Percentiles rank a stretch among this genome's conserved stretches.
phyloP scores from a whole-genome alignment of 2,888 invertebrate genomes.

The Creontiades dilutus region DNA sequence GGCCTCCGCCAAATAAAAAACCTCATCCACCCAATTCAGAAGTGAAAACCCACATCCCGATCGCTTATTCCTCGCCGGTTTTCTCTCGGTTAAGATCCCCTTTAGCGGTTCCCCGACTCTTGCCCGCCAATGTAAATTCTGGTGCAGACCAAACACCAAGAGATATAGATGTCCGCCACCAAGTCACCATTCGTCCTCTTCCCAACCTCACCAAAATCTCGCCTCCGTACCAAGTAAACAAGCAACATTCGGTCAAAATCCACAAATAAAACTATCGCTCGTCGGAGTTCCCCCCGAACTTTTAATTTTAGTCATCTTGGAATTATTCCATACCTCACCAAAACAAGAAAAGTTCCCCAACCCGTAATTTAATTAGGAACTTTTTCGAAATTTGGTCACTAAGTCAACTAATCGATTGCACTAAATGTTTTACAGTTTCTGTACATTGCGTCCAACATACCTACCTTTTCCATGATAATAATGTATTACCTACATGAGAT shows the following conservation, averaged over 20 bases:
- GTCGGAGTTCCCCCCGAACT: not conserved
- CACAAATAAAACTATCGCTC: slow-evolving; percentile 1
- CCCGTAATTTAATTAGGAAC: not conserved
- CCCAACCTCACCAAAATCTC: slow-evolving; percentile 45
- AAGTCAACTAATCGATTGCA: too few relatives aligned
- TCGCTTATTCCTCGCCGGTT: not conserved
- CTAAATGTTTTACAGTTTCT: too few relatives aligned
- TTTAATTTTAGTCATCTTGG: too few relatives aligned
- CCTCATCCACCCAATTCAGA: not conserved
- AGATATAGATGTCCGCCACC: not conserved
- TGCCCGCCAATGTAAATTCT: not conserved
- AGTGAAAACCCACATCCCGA: not conserved
- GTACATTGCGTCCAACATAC: too few relatives aligned
- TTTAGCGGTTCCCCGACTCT: not conserved
- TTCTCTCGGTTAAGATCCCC: not conserved
- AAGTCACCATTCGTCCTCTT: slow-evolving; percentile 39
- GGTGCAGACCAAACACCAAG: not conserved
- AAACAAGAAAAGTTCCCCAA: not conserved
- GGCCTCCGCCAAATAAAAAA: too few relatives aligned
- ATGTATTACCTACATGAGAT: too few relatives aligned
- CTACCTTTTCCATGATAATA: too few relatives aligned
- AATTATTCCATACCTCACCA: too few relatives aligned
- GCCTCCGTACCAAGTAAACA: not conserved
- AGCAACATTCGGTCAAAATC: not conserved
- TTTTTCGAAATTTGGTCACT: not conserved